phyloP scores from a whole-genome alignment of 2,797 vertebrate species.

The Manis crassicaudata region DNA sequence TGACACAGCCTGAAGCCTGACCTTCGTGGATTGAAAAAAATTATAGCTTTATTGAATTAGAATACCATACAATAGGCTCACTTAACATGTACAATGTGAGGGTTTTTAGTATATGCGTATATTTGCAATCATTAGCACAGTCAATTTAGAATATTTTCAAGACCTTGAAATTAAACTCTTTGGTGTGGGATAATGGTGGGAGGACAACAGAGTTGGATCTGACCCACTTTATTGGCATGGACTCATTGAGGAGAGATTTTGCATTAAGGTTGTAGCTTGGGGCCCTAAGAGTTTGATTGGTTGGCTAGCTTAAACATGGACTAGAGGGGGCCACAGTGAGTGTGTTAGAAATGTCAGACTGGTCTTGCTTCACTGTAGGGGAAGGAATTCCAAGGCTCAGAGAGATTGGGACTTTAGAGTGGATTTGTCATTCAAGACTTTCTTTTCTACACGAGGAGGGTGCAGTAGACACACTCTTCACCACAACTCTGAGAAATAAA shows the following conservation, averaged over 20 bases:
- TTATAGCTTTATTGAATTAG: not conserved
- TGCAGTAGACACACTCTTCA: not conserved
- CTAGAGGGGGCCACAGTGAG: not conserved
- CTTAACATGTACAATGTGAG: not conserved
- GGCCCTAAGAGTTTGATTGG: not conserved
- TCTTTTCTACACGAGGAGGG: not conserved
- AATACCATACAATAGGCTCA: not conserved
- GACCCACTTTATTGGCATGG: not conserved
- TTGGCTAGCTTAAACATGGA: not conserved
- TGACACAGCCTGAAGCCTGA: fast-evolving
- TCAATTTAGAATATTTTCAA: not conserved
- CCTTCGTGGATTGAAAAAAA: not conserved
- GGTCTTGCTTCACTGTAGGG: not conserved
- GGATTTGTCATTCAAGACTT: not conserved
- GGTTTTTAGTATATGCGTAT: not conserved
- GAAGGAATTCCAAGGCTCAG: not conserved
- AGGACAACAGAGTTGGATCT: fast-evolving
- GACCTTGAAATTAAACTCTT: not conserved
- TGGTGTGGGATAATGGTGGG: not conserved
- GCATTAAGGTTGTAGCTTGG: not conserved
- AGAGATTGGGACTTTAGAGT: not conserved
- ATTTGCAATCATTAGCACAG: not conserved
- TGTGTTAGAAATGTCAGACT: not conserved
- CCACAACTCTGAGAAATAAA: not conserved
- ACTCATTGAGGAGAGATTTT: not conserved